phyloP scores from a whole-genome alignment of 2,888 invertebrate species.

The Cyclophora punctaria region DNA sequence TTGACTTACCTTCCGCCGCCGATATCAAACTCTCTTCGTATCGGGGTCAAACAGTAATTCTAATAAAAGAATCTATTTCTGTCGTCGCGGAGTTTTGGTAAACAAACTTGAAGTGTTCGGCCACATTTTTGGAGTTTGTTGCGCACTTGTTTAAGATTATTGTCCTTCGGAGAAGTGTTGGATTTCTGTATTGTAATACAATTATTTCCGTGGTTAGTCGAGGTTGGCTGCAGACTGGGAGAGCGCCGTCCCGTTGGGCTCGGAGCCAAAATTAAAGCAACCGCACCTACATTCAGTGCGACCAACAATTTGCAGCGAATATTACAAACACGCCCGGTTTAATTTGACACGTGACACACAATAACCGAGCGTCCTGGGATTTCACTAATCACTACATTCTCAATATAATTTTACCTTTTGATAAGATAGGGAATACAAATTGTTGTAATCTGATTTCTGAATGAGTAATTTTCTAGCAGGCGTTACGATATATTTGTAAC shows the following conservation, averaged over 20 bases:
- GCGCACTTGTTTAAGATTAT: conserved; percentile 13
- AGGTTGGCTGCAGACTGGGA: conserved; percentile 18
- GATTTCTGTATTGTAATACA: conserved; percentile 20
- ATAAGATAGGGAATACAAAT: too few species aligned
- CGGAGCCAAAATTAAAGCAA: conserved; percentile 65
- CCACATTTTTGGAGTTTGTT: conserved; percentile 34
- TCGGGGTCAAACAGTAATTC: conserved; percentile 51
- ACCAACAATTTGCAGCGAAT: conserved; percentile 36
- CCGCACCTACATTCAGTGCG: conserved; percentile 51
- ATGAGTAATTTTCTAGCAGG: too few species aligned
- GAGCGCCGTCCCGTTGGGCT: conserved; percentile 34
- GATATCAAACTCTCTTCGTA: conserved; percentile 44
- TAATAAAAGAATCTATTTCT: conserved; percentile 71
- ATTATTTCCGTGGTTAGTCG: conserved; percentile 39
- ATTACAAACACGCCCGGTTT: conserved; percentile 32
- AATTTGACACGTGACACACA: conserved; percentile 20
- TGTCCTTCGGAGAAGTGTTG: conserved; percentile 11
- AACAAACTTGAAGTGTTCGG: conserved; percentile 39
- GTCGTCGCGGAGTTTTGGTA: conserved; percentile 39
- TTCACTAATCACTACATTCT: too few species aligned
- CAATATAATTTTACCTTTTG: too few species aligned
- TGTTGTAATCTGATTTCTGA: too few species aligned
- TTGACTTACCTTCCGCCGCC: conserved; percentile 54
- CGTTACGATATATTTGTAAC: too few species aligned
- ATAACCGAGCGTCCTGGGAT: too few species aligned